Evolutionary conservation across 2,888 invertebrate species (phyloP).

Genomic region (Acanthoscelides obtectus): DNA sequence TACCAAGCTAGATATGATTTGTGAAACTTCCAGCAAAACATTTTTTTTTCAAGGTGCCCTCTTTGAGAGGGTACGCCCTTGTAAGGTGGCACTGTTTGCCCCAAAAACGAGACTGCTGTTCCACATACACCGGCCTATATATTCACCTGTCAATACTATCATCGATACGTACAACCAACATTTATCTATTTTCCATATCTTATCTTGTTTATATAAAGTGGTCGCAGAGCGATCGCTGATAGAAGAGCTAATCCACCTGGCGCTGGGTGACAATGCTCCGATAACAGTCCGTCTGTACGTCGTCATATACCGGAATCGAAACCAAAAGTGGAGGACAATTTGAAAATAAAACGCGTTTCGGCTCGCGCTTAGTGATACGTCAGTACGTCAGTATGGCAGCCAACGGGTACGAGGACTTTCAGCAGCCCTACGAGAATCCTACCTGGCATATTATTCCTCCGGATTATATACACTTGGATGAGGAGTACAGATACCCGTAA

Average conservation of each 20-base stretch:
- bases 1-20: no score
- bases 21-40: no score
- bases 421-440: constrained; percentile 51
- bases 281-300: constrained; percentile 22
- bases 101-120: background rate
- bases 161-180: background rate
- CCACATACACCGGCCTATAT: constrained; percentile 5
- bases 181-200: constrained; percentile 29
- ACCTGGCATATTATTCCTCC: constrained; percentile 68
- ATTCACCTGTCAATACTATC: constrained; percentile 32
- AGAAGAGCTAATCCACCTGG: constrained; percentile 33
- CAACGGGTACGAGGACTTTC: constrained; percentile 56
- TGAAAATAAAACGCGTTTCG: background rate
- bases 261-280: constrained; percentile 25
- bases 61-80: no score
- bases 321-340: constrained; percentile 11
- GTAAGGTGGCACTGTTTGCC: no score
- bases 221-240: constrained; percentile 6
- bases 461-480: constrained; percentile 64
- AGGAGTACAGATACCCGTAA: constrained; percentile 67
- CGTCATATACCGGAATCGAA: constrained; percentile 9
- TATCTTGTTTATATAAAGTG: constrained; percentile 33
- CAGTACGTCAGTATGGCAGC: constrained; percentile 50
- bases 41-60: no score
- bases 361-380: background rate